A percentile compares a stretch with the other conserved stretches of the same genome.
Conservation (phyloP, 2,888 invertebrate species). For the Xylota segnis region DNA sequence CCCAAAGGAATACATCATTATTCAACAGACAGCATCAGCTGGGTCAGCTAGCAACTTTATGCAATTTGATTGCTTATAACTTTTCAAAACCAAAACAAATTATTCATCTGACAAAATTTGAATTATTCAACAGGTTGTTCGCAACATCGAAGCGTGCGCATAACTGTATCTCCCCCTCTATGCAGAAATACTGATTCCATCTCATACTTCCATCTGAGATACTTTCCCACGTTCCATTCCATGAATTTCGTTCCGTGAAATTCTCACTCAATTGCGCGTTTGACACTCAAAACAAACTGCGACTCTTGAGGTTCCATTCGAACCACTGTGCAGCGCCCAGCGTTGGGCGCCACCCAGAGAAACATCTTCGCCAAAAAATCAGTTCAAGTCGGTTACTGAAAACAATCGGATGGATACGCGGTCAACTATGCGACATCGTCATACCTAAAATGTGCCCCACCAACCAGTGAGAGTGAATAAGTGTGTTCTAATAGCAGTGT, state of each 20-base stretch:
- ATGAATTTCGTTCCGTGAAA: conserved; percentile 9
- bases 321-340: neutral
- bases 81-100: neutral
- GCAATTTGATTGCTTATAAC: neutral
- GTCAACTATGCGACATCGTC: conserved; percentile 14
- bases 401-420: conserved; percentile 59
- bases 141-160: conserved; percentile 22
- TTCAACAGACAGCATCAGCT: too few species aligned
- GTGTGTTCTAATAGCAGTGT: conserved; percentile 10
- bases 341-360: conserved; percentile 62
- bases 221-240: neutral
- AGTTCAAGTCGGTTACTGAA: conserved; percentile 66
- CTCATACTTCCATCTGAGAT: neutral
- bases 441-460: neutral
- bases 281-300: neutral
- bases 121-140: conserved; percentile 59
- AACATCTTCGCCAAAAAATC: conserved; percentile 38
- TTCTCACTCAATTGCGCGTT: neutral
- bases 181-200: conserved; percentile 12
- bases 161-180: neutral
- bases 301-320: conserved; percentile 8
- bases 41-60: neutral
- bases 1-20: neutral
- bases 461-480: conserved; percentile 9
- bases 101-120: neutral